Base-by-base conservation (phyloP, 2,888 invertebrate genomes). In the Galerucella pusilla region DNA sequence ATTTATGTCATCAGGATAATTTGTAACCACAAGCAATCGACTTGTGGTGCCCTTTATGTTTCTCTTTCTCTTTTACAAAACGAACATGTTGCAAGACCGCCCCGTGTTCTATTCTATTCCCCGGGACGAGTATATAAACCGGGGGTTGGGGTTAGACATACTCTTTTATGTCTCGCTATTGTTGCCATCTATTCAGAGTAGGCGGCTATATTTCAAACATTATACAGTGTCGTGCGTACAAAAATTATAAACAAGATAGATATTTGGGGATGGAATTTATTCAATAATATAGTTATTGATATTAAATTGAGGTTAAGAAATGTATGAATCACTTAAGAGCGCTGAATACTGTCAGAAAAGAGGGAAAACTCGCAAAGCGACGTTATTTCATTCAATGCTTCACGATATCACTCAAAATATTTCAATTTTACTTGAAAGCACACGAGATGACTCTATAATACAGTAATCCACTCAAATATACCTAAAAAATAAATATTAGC, bases 31-130 rank as follows among this genome's bases (percentile, higher is more conserved):
- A 72, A 76, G 74, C 74, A 72, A 74, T 75, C 75, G 77, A 75
- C 77, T 77, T 76, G 75, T 70, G 73, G 74, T 72, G 70, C 65
- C 73, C 73, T 75, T 73, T 75, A 70, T 75, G 75, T 72, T 57
- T 67, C 73, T 71, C 69, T 74, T 76, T 75, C 59, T 67, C 71
- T 70, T 45, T 65, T 46, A 77, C 76, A 76, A 78, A 80, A 81
- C 73, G 74, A 79, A 81, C 83, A 83, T 81, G 80, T 81, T 81
- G 83, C 71, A 77, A 73, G 76, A 75, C 74, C 79, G 79, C 79
- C 81, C 83, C 79, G 69, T 20, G 60, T 68, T 46, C 77, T 68
- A 71, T 76, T 73, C 73, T 71, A 75, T 64, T 68, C 64, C 64
- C 28, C 20, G 64, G 59, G 64, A 46, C 64, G 45, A 65, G 64